phyloP scores from a whole-genome alignment of 2,113 vertebrate species.

The Gallinago paraguaiae region DNA sequence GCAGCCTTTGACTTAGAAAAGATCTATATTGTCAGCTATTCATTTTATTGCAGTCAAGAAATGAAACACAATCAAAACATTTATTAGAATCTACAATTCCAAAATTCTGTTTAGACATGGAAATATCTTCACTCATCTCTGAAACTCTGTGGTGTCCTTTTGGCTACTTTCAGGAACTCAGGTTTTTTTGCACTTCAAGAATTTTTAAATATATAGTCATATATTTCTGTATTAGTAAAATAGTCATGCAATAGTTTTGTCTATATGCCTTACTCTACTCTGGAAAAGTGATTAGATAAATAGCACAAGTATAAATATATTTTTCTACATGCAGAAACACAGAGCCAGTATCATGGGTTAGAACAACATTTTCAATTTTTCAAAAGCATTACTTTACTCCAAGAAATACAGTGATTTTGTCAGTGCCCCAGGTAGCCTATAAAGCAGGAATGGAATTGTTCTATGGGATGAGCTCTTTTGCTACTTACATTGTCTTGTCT shows the following conservation, averaged over 20 bases:
- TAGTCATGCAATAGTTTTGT: neutral
- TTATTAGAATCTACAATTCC: neutral
- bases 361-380: neutral
- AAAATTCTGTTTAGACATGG: neutral
- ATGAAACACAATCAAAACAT: neutral
- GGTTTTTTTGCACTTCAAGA: neutral
- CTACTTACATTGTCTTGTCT: slow-evolving; percentile 86
- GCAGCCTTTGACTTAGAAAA: neutral
- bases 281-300: neutral
- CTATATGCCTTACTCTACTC: neutral
- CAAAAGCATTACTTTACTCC: slow-evolving; percentile 12
- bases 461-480: neutral
- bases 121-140: neutral
- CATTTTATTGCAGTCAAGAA: neutral
- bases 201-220: neutral
- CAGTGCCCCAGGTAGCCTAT: neutral
- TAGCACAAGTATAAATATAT: neutral
- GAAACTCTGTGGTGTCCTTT: neutral
- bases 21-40: neutral
- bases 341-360: neutral
- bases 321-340: neutral
- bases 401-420: slow-evolving; percentile 8
- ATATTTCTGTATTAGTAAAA: neutral
- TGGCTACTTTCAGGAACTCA: neutral
- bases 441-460: neutral